Evolutionary conservation across 2,113 vertebrate genomes (phyloP).

Genomic region (Marcusenius ussheri): DNA sequence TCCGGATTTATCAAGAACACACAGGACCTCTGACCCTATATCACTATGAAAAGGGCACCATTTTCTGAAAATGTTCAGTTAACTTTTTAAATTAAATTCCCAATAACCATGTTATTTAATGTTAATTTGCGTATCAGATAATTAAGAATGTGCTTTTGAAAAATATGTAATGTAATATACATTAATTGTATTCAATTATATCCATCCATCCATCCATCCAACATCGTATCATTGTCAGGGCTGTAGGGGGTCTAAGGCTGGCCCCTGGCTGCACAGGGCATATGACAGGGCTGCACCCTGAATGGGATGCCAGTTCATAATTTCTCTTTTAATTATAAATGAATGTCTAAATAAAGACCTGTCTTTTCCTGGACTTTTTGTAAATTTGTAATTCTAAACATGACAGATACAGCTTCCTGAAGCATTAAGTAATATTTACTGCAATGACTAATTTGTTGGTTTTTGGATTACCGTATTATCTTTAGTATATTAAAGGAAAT

Average conservation of each 20-base stretch:
- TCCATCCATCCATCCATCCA: not conserved
- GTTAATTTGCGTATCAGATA: not conserved
- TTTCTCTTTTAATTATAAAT: not conserved
- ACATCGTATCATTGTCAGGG: not conserved
- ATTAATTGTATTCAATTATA: not conserved
- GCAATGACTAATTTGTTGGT: conserved; percentile 14
- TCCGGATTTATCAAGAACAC: not conserved
- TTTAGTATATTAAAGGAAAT: conserved; percentile 19
- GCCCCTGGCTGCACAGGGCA: not conserved
- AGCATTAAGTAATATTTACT: conserved; percentile 27
- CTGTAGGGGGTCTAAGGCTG: too few relatives aligned
- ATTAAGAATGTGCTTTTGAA: not conserved
- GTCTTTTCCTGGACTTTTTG: conserved; percentile 2
- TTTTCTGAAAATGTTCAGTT: not conserved
- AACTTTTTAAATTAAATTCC: not conserved
- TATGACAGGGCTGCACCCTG: not conserved
- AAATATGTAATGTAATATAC: not conserved
- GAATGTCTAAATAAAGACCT: not conserved
- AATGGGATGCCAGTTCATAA: not conserved
- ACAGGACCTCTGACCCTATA: not conserved
- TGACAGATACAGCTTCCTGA: not conserved
- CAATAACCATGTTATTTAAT: not conserved
- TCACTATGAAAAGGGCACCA: not conserved
- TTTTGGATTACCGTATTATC: conserved; percentile 19
- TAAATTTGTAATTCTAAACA: conserved; percentile 4